Evolutionary conservation across 2,113 vertebrate genomes (phyloP), one percentile per base, ranked within the genome.

Genomic region (Bostrychus sinensis): DNA sequence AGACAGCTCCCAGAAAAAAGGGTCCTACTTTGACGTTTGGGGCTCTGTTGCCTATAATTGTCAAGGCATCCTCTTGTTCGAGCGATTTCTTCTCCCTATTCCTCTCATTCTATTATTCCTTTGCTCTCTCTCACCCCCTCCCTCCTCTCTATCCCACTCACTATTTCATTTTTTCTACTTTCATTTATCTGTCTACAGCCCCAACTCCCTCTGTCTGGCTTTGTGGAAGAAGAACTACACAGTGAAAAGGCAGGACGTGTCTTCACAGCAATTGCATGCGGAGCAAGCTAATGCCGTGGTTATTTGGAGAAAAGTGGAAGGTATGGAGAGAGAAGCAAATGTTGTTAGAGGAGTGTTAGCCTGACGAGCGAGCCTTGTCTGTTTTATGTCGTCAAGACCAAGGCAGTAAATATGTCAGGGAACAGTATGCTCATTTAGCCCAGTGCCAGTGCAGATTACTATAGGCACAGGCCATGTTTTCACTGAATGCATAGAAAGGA

Each of bases 1-100:
- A 76, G 88, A 88, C 84, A 82, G 76, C 83, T 79, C 77, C 74
- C 60, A 75, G 86, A 81, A 81, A 85, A n/a, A 80, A 78, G 66
- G 78, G 77, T 78, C 78, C 77, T 71, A 77, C 82, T 88, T 76
- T 85, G 83, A 82, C 72, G 64, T 58, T 34, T 23, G 74, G 64
- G 69, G 73, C 77, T 85, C 75, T 78, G 72, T 81, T 73, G 65
- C 76, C 62, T 71, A 46, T 87, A 84, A 86, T 87, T 88, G 86
- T 85, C 78, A 79, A 65, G 72, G 85, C 74, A 81, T 82, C 83
- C 80, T 83, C 80, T 80, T 72, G 72, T 80, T 81, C 77, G 39
- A 69, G 70, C 62, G 30, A 39, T 72, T 86, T 78, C 75, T 65
- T 66, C 74, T 38, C 70, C 48, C 30, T 51, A 37, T 77, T 78